A percentile compares a stretch with the other conserved stretches of the same genome.
Conservation (phyloP, 2,797 vertebrate genomes). For the Arnoldichthys spilopterus region DNA sequence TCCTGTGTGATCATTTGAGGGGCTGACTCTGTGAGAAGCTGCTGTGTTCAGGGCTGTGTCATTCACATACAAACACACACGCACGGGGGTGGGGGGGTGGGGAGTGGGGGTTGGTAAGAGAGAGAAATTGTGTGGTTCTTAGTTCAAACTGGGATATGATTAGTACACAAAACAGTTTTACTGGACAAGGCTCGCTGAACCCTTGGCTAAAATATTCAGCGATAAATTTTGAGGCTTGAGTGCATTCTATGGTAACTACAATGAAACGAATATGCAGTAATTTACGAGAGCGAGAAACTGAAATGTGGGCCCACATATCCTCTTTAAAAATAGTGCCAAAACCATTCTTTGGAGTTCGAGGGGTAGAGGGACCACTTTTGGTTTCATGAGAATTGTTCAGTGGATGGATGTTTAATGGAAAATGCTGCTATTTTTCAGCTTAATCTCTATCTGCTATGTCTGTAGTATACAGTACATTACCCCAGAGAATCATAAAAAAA, state of each 20-base stretch:
- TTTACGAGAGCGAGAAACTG: neutral
- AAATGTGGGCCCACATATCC: neutral
- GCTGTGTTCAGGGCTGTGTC: slow-evolving; percentile 68
- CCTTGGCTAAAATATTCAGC: neutral
- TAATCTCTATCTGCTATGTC: too few relatives aligned
- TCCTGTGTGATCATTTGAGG: slow-evolving; percentile 72
- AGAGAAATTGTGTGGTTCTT: neutral
- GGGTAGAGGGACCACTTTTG: too few relatives aligned
- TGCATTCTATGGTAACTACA: neutral
- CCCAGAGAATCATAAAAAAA: too few relatives aligned
- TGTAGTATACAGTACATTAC: too few relatives aligned
- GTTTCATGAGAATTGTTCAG: too few relatives aligned
- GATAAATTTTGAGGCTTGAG: neutral
- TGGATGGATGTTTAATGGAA: too few relatives aligned
- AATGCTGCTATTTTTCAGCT: too few relatives aligned
- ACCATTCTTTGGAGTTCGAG: neutral
- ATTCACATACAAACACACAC: neutral
- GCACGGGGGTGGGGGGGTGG: too few relatives aligned
- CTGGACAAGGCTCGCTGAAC: neutral
- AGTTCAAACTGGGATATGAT: neutral
- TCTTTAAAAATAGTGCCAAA: neutral
- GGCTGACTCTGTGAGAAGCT: slow-evolving; percentile 42
- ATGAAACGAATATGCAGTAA: neutral
- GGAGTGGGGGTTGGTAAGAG: too few relatives aligned
- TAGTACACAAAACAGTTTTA: neutral